Base-by-base conservation (phyloP, 2,888 invertebrate species). In the Dryomyza anilis region DNA sequence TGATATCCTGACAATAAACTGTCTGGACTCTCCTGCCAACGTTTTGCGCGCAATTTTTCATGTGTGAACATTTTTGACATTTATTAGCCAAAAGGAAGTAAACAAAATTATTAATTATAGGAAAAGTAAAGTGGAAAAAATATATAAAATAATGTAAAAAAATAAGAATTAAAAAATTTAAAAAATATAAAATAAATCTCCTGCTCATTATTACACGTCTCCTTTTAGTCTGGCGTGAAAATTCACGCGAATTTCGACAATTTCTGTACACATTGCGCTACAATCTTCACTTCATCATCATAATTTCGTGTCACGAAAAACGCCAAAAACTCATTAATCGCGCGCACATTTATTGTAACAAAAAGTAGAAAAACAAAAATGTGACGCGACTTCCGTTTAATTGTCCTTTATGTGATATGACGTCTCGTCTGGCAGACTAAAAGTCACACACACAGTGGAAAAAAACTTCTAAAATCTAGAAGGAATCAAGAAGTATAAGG, bases 351-450 rank as follows among this genome's bases (percentile, higher is more conserved):
- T n/a, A n/a, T n/a, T n/a, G n/a, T n/a, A n/a, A n/a, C 23, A 48
- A 23, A 7, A 29, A 59, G 12, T 48, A 50, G 30, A 59, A 48
- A 12, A n/a, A 43, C 43, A 29, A 45, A 6, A 60, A 50, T 48
- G 48, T 61, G 53, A 43, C 53, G 43, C 29, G 39, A 61, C 43
- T 61, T 61, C 43, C 52, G 53, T 39, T 29, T 52, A 52, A 61
- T 53, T 29, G 43, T 52, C 14, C 53, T 61, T 52, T 52, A 29
- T 52, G 52, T 29, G 27, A 53, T 53, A 36, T 21, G 25, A 29
- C 25, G 12, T 8, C 14, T 53, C 23, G 33, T 25, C n/a, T 19
- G 16, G 36, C n/a, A n/a, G n/a, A n/a, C n/a, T n/a, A n/a, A n/a
- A n/a, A n/a, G n/a, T n/a, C n/a, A n/a, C n/a, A n/a, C n/a, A n/a